Base-by-base conservation (phyloP, 2,888 invertebrate genomes). In the Podotricha telesiphe region DNA sequence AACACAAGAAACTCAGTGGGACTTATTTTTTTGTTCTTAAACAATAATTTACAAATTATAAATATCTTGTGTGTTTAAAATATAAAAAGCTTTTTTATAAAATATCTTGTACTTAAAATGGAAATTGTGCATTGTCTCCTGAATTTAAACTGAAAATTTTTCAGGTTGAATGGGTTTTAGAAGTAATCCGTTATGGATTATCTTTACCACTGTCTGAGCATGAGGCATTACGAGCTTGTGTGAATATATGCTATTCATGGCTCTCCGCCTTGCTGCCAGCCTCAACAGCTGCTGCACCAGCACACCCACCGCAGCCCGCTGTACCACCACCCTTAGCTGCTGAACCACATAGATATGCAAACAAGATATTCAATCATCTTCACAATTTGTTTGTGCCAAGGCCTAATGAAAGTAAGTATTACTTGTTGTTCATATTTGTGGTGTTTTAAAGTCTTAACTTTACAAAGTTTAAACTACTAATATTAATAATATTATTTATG, bases 241-340 rank as follows among this genome's bases (percentile, higher is more conserved):
- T 99, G 51, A 97, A 97, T 84, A 96, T 99, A 45, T 99, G 99
- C 84, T 99, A 98, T 86, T 98, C 99, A 82, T 99, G 99, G 99
- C 92, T 99, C 74, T 96, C 97, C 0, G 97, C 98, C 2, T 92
- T 99, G 73, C 94, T 97, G 75, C 95, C 96, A 0, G 86, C 98
- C 82, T 98, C 98, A 96, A 93, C 99, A 69, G 96, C 98, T 82
- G 98, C 98, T 96, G 93, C 99, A 68, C 96, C 97, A 0, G 95
- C 97, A 75, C 96, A 96, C 28, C 95, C 95, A 34, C 97, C 98
- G 0, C 97, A 97, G 80, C 95, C 97, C 65, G 96, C 97, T 77
- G 96, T 99, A 19, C 99, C 99, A 0, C 95, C 95, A 76, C 98
- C 99, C 0, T 96, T 99, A 13, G 94, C 95, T 55, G 97, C 97